Base-by-base conservation (phyloP, 2,797 vertebrate genomes). In the Coilia nasus region DNA sequence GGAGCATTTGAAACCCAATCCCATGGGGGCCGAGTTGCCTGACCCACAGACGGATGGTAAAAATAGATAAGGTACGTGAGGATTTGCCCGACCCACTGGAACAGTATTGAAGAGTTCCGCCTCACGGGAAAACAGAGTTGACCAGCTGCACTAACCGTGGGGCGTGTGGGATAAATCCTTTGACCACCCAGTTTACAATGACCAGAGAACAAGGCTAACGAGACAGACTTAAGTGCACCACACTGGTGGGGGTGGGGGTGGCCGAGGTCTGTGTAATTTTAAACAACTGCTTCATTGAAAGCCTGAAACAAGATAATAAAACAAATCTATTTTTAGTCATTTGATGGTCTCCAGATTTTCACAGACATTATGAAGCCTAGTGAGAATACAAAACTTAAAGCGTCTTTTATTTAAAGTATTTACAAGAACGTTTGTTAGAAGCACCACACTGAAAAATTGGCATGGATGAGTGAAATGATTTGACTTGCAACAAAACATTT, bases 321-420 rank as follows among this genome's bases (percentile, higher is more conserved):
- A 75, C 67, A 75, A 41, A 75, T 41, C 67, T 19, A 12, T 25
- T 64, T 64, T 64, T 15, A 75, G 31, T 75, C 14, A 17, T 75
- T 75, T 6, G 1, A 41, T 14, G 31, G 31, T 75, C 67, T 35
- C 31, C 31, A 75, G 35, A 85, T 71, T 88, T 86, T 87, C 87
- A 87, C 81, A 86, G 84, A 75, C 88, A 87, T 83, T 83, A 85
- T 86, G 83, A 88, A 89, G 50, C 82, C 88, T 89, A 80, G 85
- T 81, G 85, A 85, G 81, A 75, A 75, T 75, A 88, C 87, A 86
- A 88, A 82, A 82, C 81, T 94, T 91, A 95, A 89, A 90, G 78
- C 89, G 83, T 54, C 59, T 92, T 96, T 96, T 96, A 96, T 96
- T 96, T 92, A 93, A 94, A 94, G 91, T 96, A 96, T 96, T 95